A percentile compares a stretch with the other conserved stretches of the same genome.
These are phyloP conservation scores for Mythimna vitellina DNA, from an alignment of 2,888 invertebrate genomes.

Conservation along the genomic window DNA sequence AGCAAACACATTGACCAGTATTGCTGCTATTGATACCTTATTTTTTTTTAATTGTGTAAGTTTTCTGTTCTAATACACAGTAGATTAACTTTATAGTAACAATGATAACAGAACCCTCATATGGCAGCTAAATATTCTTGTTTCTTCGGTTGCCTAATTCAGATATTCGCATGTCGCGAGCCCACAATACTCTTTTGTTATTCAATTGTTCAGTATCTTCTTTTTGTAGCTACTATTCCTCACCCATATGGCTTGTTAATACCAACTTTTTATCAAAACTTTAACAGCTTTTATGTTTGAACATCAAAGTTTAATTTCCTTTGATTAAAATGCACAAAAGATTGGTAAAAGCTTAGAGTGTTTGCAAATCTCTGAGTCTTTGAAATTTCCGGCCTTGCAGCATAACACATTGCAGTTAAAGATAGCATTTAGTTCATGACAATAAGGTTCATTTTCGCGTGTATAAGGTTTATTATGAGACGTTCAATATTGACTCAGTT, in stretches of 20 bases:
- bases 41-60: too few relatives aligned
- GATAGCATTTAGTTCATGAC: accelerated
- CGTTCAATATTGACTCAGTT: constrained; percentile 70
- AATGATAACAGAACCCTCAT: constrained; percentile 16
- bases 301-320: constrained; percentile 22
- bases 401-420: not conserved
- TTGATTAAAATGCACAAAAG: not conserved
- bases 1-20: too few relatives aligned
- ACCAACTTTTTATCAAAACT: not conserved
- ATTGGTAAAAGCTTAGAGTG: constrained; percentile 29
- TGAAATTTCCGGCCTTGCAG: constrained; percentile 38
- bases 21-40: too few relatives aligned
- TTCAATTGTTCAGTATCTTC: constrained; percentile 40
- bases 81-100: not conserved
- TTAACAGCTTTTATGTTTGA: not conserved
- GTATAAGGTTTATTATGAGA: constrained; percentile 13
- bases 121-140: not conserved
- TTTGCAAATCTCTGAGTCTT: constrained; percentile 48
- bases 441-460: constrained; percentile 43
- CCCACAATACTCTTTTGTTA: constrained; percentile 44
- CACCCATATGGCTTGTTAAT: constrained; percentile 7
- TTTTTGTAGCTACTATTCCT: constrained; percentile 43
- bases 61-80: not conserved
- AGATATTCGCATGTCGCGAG: constrained; percentile 28
- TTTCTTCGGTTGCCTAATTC: constrained; percentile 43